Percentiles rank a stretch among this genome's conserved stretches.
Evolutionary conservation across 2,888 invertebrate genomes (phyloP).

Genomic region (Lepidochrysops patricia): DNA sequence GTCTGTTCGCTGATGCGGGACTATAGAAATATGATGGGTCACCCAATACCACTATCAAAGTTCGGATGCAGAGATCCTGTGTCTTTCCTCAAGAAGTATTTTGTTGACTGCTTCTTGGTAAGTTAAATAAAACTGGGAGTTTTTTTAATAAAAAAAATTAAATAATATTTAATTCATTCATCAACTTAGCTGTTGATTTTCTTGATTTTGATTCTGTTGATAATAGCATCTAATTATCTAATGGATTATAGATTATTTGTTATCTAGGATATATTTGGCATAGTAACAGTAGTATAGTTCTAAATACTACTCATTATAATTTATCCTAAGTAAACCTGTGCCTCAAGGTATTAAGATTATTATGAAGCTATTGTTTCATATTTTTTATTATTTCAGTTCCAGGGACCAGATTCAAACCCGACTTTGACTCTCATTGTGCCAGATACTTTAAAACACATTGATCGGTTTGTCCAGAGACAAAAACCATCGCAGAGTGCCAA

Average conservation of each 20-base stretch:
- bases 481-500: slow-evolving; percentile 37
- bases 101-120: slow-evolving; percentile 54
- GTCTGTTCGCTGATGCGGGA: slow-evolving; percentile 45
- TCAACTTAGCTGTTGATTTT: background rate
- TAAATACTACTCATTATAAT: too few species aligned
- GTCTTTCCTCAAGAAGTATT: slow-evolving; percentile 46
- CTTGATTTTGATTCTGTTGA: too few species aligned
- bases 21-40: slow-evolving; percentile 50
- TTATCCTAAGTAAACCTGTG: too few species aligned
- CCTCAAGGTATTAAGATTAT: too few species aligned
- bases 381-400: slow-evolving; percentile 45
- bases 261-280: too few species aligned
- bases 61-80: slow-evolving; percentile 47
- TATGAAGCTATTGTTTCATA: too few species aligned
- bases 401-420: slow-evolving; percentile 42
- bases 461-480: slow-evolving; percentile 55
- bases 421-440: slow-evolving; percentile 52
- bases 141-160: too few species aligned
- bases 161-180: too few species aligned
- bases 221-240: too few species aligned
- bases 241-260: too few species aligned
- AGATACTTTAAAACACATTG: slow-evolving; percentile 53
- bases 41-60: slow-evolving; percentile 37
- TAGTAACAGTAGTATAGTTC: too few species aligned
- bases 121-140: slow-evolving; percentile 19